Conservation (phyloP, 1,140 invertebrate species). For the Bombus polaris region DNA sequence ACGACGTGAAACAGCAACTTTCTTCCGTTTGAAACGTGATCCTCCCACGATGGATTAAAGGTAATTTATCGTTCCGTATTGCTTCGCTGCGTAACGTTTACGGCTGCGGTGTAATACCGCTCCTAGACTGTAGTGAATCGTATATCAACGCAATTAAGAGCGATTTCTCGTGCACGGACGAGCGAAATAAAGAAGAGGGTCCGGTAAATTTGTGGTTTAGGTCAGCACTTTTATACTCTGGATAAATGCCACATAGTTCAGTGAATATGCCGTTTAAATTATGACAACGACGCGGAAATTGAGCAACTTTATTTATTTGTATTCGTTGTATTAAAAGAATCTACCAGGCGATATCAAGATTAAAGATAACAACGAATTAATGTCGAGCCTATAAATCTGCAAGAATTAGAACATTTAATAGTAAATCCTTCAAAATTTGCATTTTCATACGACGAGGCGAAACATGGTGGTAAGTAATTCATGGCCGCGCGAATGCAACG, state of each 20-base stretch:
- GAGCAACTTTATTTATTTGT: too few species aligned
- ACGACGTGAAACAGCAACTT: conserved; percentile 32
- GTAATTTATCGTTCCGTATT: conserved; percentile 57
- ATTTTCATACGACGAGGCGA: not conserved
- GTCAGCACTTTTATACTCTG: too few species aligned
- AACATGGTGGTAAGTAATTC: not conserved
- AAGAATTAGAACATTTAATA: too few species aligned
- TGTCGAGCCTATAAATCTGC: too few species aligned
- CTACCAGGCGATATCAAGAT: too few species aligned
- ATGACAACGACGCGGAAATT: too few species aligned
- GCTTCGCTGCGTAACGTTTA: conserved; percentile 62
- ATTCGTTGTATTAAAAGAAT: too few species aligned
- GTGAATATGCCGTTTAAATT: too few species aligned
- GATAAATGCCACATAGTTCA: too few species aligned
- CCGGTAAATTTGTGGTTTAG: not conserved
- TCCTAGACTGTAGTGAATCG: conserved; percentile 53
- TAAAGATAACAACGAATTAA: too few species aligned
- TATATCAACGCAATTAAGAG: conserved; percentile 68
- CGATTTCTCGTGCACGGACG: conserved; percentile 54
- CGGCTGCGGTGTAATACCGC: conserved; percentile 52
- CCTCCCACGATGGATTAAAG: conserved; percentile 47
- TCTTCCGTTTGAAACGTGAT: conserved; percentile 17
- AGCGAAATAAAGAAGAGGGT: conserved; percentile 47
- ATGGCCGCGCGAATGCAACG: not conserved
- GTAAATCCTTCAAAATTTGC: too few species aligned